phyloP scores from a whole-genome alignment of 2,113 vertebrate genomes.

The Corythornis cristatus region DNA sequence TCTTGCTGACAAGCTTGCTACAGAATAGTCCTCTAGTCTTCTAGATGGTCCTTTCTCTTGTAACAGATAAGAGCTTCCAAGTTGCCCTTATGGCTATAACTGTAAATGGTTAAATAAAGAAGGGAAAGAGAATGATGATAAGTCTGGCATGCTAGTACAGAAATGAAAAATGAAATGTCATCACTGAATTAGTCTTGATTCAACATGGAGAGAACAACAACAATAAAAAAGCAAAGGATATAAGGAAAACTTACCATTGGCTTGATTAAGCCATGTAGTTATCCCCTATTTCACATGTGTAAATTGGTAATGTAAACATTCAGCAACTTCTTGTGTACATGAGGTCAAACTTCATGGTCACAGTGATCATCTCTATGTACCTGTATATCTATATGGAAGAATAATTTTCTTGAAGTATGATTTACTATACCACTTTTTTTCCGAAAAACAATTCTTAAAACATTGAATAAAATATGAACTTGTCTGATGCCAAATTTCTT shows the following conservation, averaged over 20 bases:
- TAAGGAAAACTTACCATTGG: not conserved
- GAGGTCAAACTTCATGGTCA: not conserved
- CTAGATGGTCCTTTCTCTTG: not conserved
- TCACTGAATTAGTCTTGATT: not conserved
- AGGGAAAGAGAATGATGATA: not conserved
- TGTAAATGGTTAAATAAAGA: not conserved
- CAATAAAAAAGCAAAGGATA: too few relatives aligned
- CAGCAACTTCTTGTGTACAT: not conserved
- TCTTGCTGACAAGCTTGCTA: not conserved
- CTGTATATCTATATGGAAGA: not conserved
- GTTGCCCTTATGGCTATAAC: not conserved
- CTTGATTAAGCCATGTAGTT: not conserved
- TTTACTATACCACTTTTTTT: not conserved
- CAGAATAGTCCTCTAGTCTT: not conserved
- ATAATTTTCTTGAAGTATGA: conserved; percentile 1
- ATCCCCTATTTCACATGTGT: not conserved
- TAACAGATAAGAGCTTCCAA: not conserved
- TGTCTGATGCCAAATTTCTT: conserved; percentile 28
- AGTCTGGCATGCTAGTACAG: not conserved
- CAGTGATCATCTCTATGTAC: not conserved
- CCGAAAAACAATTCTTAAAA: conserved; percentile 16
- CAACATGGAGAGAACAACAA: not conserved
- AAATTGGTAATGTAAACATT: not conserved
- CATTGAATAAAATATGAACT: conserved; percentile 59
- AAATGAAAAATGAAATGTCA: not conserved